Percentiles rank a stretch among this genome's conserved stretches.
Evolutionary conservation across 2,888 invertebrate species (phyloP).

Genomic region (Acleris laterana): DNA sequence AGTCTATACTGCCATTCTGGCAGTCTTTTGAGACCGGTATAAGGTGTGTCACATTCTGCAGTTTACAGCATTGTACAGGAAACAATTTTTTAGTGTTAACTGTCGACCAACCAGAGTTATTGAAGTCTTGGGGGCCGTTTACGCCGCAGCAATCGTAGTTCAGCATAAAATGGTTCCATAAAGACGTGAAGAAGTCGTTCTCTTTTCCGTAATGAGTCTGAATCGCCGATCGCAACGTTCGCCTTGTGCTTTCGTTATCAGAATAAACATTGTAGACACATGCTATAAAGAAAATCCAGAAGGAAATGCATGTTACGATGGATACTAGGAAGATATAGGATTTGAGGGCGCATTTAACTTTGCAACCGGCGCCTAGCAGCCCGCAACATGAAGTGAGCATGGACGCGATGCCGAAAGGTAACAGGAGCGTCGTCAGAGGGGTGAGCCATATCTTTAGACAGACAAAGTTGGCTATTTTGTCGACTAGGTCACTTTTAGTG

Average conservation of each 20-base stretch:
- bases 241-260: constrained; percentile 56
- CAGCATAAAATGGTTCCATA: constrained; percentile 70
- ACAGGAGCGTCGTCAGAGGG: constrained; percentile 63
- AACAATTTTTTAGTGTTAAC: constrained; percentile 53
- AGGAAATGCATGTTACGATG: constrained; percentile 52
- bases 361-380: constrained; percentile 70
- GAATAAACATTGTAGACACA: constrained; percentile 69
- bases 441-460: constrained; percentile 67
- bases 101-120: constrained; percentile 61
- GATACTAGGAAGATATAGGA: constrained; percentile 69
- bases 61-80: constrained; percentile 68
- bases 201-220: constrained; percentile 63
- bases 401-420: constrained; percentile 57
- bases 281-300: constrained; percentile 69
- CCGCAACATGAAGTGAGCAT: constrained; percentile 75
- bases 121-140: constrained; percentile 61
- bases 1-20: constrained; percentile 46
- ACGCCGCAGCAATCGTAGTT: constrained; percentile 73
- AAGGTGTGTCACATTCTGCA: constrained; percentile 56
- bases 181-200: constrained; percentile 62
- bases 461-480: constrained; percentile 62
- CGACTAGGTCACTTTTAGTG: constrained; percentile 64
- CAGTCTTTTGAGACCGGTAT: constrained; percentile 60
- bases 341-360: constrained; percentile 69
- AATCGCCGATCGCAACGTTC: constrained; percentile 55